Percentiles rank a stretch among this genome's conserved stretches.
Evolutionary conservation across 2,113 vertebrate species (phyloP).

Genomic region (Myrmecobius fasciatus): DNA sequence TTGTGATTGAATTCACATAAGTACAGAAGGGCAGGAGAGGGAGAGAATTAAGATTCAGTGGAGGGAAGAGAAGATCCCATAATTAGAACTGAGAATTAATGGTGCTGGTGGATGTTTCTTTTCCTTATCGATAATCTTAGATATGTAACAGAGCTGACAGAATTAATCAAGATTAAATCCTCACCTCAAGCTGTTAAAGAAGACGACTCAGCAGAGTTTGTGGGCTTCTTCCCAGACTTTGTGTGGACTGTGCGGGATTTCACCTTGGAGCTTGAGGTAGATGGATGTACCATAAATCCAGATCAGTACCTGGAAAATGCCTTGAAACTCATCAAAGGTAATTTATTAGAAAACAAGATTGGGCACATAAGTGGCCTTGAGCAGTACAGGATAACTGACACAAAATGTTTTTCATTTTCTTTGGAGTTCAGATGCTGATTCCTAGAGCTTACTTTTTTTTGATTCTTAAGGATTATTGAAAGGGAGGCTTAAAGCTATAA

Average conservation of each 20-base stretch:
- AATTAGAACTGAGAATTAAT: conserved; percentile 44
- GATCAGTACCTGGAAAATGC: conserved; percentile 79
- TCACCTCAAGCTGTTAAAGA: neutral
- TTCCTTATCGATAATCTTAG: conserved; percentile 77
- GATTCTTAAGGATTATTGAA: neutral
- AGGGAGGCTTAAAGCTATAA: neutral
- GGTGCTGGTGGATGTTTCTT: conserved; percentile 4
- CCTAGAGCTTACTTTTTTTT: neutral
- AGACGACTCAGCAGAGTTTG: conserved; percentile 69
- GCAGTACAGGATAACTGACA: too few species aligned
- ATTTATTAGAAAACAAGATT: neutral
- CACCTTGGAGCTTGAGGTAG: conserved; percentile 68
- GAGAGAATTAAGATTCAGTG: neutral
- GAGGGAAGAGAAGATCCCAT: conserved; percentile 71
- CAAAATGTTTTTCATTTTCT: neutral
- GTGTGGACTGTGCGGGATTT: conserved; percentile 85
- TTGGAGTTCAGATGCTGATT: neutral
- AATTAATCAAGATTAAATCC: conserved; percentile 80
- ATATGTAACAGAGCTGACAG: conserved; percentile 81
- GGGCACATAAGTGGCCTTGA: neutral
- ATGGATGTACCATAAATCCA: conserved; percentile 43
- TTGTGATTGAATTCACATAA: neutral
- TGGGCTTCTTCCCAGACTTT: conserved; percentile 82
- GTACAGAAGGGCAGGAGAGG: neutral
- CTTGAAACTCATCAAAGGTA: conserved; percentile 72